A percentile compares a stretch with the other conserved stretches of the same genome.
phyloP scores from a whole-genome alignment of 2,797 vertebrate species.

The Hypotaenidia okinawae region DNA sequence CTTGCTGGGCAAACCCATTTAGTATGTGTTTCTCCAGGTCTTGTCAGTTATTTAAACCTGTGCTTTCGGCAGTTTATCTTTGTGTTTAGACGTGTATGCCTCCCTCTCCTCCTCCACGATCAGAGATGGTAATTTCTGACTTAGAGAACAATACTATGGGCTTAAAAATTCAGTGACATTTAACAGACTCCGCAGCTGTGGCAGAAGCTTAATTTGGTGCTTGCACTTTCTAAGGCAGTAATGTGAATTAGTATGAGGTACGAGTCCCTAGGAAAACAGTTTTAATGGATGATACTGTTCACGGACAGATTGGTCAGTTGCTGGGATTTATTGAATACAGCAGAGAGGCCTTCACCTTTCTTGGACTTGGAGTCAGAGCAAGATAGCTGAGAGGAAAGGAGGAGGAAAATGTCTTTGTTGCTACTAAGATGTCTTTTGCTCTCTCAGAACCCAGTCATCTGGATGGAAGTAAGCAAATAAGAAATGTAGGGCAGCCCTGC shows the following conservation, averaged over 20 bases:
- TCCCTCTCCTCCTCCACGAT: neutral
- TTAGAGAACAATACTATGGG: neutral
- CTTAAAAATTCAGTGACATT: neutral
- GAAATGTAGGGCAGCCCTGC: neutral
- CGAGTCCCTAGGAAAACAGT: neutral
- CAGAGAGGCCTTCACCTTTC: neutral
- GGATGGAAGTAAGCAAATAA: neutral
- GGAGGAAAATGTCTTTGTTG: neutral
- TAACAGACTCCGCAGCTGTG: neutral
- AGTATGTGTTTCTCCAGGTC: neutral
- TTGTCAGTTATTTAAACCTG: neutral
- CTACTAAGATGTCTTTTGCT: neutral
- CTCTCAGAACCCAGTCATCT: neutral
- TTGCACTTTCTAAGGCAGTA: neutral
- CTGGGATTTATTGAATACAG: neutral
- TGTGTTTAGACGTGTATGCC: neutral
- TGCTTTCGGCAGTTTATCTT: neutral
- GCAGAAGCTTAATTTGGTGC: neutral
- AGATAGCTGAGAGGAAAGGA: neutral
- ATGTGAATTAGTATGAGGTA: neutral
- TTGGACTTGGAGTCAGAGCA: neutral
- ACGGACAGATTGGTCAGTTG: neutral
- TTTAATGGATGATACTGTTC: neutral
- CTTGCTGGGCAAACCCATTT: neutral
- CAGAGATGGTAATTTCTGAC: neutral